Base-by-base conservation (phyloP, 2,113 vertebrate genomes). In the Pteropus alecto region DNA sequence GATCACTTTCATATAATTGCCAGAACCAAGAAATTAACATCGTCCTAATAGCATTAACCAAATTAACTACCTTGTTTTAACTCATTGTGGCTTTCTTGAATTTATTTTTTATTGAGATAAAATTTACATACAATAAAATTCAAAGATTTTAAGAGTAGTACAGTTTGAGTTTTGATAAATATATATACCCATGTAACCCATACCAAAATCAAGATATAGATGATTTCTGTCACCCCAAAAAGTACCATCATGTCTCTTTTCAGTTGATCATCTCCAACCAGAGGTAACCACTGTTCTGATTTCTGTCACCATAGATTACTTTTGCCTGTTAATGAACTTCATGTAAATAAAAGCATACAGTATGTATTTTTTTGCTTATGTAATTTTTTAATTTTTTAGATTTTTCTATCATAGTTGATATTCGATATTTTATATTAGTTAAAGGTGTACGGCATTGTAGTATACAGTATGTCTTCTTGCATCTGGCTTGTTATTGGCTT, bases 241-340 rank as follows among this genome's bases (percentile, higher is more conserved):
- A 92, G n/a, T 81, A 84, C 19, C 28, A 35, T 33, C 11, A 33
- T 63, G 43, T 74, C 35, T 94, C 43, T 91, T 82, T 95, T 82
- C 35, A 90, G 15, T 82, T 5, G 7, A 14, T 74, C 38, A 16
- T 54, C 30, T 90, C 35, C 26, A 87, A 38, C 30, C 82, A 78
- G 65, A 83, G 48, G 46, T 33, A 90, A 87, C 35, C 38, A 63
- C 30, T 85, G n/a, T 93, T 90, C 51, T 87, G 35, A 46, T 56
- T 93, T 90, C n/a, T 87, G 54, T 95, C 61, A 93, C 67, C 33
- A 46, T 48, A 60, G 86, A 46, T 24, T 96, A 77, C 18, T 87
- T 76, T 94, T 97, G 35, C n/a, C 43, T 86, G 0, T 90, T 90
- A 87, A 19, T 91, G 26, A 87, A 58, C 60, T 77, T 93, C 38